Evolutionary conservation across 2,797 vertebrate species (phyloP).

Genomic region (Okamejei kenojei): DNA sequence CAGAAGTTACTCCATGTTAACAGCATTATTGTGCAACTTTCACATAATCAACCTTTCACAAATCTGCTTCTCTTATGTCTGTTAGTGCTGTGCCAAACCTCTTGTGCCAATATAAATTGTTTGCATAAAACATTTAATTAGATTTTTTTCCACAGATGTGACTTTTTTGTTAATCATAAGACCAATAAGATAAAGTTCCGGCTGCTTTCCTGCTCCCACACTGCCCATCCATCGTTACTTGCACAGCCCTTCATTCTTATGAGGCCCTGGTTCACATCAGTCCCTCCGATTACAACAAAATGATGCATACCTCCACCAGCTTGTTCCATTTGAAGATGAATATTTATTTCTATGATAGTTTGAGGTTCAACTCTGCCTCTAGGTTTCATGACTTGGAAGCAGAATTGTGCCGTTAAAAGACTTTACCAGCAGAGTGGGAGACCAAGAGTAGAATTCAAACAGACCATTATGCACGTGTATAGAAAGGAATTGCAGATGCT

Average conservation of each 20-base stretch:
- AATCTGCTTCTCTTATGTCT: not conserved
- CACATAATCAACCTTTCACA: not conserved
- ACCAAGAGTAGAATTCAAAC: not conserved
- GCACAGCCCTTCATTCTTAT: not conserved
- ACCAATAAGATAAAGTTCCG: not conserved
- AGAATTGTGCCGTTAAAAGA: not conserved
- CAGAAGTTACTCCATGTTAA: not conserved
- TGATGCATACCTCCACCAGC: not conserved
- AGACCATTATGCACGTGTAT: not conserved
- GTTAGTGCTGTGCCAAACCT: not conserved
- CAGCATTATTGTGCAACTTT: too few species aligned
- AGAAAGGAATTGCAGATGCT: too few species aligned
- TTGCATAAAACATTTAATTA: not conserved
- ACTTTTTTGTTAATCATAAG: not conserved
- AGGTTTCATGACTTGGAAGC: not conserved
- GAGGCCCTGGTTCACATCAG: not conserved
- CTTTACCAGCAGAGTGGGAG: not conserved
- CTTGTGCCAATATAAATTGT: not conserved
- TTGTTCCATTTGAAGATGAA: not conserved
- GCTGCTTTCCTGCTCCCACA: not conserved
- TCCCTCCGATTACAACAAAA: not conserved
- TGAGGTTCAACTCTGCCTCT: not conserved
- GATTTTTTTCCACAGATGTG: not conserved
- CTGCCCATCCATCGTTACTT: not conserved
- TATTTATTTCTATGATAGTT: not conserved